Evolutionary conservation across 30 jellyfish, hydroid and myxozoan genomes (phyloP).

Genomic region (Aurelia sp.): DNA sequence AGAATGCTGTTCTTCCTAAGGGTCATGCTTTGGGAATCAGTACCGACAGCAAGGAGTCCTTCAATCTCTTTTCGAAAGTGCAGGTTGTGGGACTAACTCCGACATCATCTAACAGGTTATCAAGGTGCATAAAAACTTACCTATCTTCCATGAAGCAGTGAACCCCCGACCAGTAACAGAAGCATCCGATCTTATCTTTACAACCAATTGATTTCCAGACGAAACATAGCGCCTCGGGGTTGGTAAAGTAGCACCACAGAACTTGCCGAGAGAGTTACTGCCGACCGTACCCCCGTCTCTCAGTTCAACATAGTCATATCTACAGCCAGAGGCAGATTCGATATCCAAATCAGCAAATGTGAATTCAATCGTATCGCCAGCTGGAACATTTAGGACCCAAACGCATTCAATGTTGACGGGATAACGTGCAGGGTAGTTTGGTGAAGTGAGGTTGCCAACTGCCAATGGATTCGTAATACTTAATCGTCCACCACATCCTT

Average conservation of each 20-base stretch:
- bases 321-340: slow-evolving; percentile 53
- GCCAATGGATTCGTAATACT: slow-evolving; percentile 56
- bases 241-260: slow-evolving; percentile 60
- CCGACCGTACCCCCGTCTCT: slow-evolving; percentile 71
- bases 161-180: slow-evolving; percentile 73
- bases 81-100: no score
- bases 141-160: slow-evolving; percentile 81
- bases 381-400: slow-evolving; percentile 76
- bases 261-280: slow-evolving; percentile 48
- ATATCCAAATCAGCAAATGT: slow-evolving; percentile 58
- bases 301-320: slow-evolving; percentile 65
- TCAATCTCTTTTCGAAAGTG: no score
- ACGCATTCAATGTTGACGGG: slow-evolving; percentile 49
- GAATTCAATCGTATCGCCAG: slow-evolving; percentile 68
- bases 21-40: no score
- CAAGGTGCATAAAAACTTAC: not conserved
- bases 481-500: slow-evolving; percentile 72
- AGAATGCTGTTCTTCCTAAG: no score
- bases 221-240: slow-evolving; percentile 50
- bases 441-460: slow-evolving; percentile 63
- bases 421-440: slow-evolving; percentile 69
- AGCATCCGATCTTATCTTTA: slow-evolving; percentile 62
- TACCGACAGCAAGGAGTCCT: no score
- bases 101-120: no score
- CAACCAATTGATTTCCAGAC: slow-evolving; percentile 69